Evolutionary conservation across 2,888 invertebrate genomes (phyloP), one percentile per base, ranked within the genome.

Genomic region (Seladonia tumulorum): DNA sequence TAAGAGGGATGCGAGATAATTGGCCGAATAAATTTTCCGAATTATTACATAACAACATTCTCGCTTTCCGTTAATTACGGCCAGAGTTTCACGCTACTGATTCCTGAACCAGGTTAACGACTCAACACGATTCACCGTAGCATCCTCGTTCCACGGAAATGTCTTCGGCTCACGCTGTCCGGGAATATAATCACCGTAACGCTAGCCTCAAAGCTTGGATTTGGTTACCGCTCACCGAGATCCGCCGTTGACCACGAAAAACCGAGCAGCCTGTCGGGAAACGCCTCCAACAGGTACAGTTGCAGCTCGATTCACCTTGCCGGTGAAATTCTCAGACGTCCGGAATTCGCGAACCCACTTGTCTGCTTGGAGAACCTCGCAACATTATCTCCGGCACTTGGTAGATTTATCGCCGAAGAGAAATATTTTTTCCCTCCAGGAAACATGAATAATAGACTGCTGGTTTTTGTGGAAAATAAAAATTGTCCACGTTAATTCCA

Each of bases 201-300:
- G 45, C 68, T 7, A 49, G 42, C 42, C 57, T 53, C 22, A 29
- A 53, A 49, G 66, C 22, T 35, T 29, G 66, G 66, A 35, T 66
- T 39, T 10, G 35, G 35, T 66, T 70, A 70, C 68, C n/a, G 39
- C 39, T 42, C 68, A 10, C 42, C 39, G n/a, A n/a, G 68, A 74
- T 29, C n/a, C 53, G 10, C 29, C 57, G 45, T 76, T 47, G 66
- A 60, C 29, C 60, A 35, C 63, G 63, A 49, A 72, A 71, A 81
- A 72, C 63, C 53, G 53, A 29, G 16, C 35, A 16, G 25, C n/a
- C 7, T 16, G 18, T 4, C 49, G 22, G 22, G 39, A 72, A 87
- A 82, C 79, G 82, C 82, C 88, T 82, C 79, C 74, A 18, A 45
- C 70, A 39, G 60, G 29, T 42, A n/a, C 76, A 68, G 39, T 57